phyloP scores from a whole-genome alignment of 2,113 vertebrate species.

The Prunella himalayana region DNA sequence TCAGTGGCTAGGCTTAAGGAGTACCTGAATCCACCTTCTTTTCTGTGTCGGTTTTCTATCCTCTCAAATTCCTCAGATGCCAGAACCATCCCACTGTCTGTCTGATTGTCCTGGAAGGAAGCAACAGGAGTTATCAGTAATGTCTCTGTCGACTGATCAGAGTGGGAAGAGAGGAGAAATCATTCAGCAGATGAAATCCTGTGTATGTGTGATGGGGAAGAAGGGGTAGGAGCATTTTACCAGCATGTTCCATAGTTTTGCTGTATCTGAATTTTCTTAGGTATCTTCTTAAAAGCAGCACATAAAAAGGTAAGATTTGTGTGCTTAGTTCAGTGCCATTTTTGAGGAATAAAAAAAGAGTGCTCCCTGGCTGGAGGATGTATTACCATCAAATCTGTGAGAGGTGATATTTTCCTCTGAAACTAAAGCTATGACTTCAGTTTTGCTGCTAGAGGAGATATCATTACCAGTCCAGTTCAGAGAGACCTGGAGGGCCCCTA shows the following conservation, averaged over 20 bases:
- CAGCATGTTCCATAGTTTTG: not conserved
- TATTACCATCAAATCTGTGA: not conserved
- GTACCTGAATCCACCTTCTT: slow-evolving; percentile 77
- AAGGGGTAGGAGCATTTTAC: not conserved
- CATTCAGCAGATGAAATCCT: not conserved
- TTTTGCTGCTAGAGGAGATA: not conserved
- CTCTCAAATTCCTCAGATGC: slow-evolving; percentile 95
- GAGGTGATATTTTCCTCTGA: not conserved
- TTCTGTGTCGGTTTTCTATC: slow-evolving; percentile 86
- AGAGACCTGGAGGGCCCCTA: not conserved
- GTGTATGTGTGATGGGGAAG: not conserved
- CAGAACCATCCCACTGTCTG: slow-evolving; percentile 99
- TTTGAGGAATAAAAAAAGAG: not conserved
- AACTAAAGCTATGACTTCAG: not conserved
- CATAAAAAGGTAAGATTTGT: not conserved
- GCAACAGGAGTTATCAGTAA: slow-evolving; percentile 50
- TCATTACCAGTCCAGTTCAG: not conserved
- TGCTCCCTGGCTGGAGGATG: not conserved
- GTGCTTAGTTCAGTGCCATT: not conserved
- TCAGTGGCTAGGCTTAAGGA: not conserved
- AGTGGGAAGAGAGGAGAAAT: not conserved
- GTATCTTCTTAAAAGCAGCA: not conserved
- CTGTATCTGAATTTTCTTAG: not conserved
- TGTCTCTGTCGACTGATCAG: not conserved
- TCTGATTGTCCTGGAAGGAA: slow-evolving; percentile 90